Percentiles rank a stretch among this genome's conserved stretches.
Conservation (phyloP, 2,113 vertebrate genomes). For the Megatriorchis doriae region DNA sequence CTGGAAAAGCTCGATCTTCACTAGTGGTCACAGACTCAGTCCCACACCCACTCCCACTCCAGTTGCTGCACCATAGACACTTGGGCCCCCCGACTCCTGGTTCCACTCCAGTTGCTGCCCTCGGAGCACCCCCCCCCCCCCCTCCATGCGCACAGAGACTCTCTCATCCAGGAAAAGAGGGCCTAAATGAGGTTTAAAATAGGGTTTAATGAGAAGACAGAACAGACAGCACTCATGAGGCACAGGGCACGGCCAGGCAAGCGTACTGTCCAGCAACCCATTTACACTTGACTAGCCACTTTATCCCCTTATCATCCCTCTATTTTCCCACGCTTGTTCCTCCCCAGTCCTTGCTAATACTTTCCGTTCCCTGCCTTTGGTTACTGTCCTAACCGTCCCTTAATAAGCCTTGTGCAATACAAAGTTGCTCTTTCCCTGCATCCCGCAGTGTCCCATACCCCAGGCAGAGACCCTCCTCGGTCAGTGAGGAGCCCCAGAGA, state of each 20-base stretch:
- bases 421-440: not conserved
- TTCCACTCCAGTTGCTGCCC: not conserved
- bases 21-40: not conserved
- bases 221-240: not conserved
- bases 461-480: not conserved
- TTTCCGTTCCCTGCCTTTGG: not conserved
- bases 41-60: not conserved
- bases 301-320: not conserved
- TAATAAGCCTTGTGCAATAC: not conserved
- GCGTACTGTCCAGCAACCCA: not conserved
- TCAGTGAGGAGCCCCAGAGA: not conserved
- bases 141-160: not conserved
- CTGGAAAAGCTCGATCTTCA: not conserved
- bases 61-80: accelerated
- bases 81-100: not conserved
- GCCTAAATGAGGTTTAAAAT: not conserved
- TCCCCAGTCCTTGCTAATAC: not conserved
- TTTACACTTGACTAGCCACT: not conserved
- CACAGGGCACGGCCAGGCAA: not conserved
- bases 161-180: not conserved
- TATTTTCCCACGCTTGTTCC: not conserved
- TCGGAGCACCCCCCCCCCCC: no score
- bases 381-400: not conserved
- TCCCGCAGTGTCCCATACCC: not conserved
- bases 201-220: not conserved